Conservation (phyloP, 2,888 invertebrate genomes). For the Pterostichus niger region DNA sequence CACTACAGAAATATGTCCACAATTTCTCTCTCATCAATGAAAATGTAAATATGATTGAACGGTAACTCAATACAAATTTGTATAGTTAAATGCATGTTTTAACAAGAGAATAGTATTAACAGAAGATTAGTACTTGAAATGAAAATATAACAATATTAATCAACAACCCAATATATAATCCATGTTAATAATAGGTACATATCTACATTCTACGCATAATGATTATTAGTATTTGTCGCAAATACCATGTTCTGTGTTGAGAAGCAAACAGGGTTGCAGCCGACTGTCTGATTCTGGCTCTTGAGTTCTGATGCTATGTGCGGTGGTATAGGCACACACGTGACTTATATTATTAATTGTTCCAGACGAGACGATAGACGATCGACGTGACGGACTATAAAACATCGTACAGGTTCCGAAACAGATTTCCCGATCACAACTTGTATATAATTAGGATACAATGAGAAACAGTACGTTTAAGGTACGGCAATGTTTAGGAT, state of each 20-base stretch:
- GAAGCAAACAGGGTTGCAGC: constrained; percentile 54
- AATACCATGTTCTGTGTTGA: constrained; percentile 66
- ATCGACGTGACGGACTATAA: constrained; percentile 41
- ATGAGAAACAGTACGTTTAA: no score
- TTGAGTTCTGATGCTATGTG: constrained; percentile 58
- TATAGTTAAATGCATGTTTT: constrained; percentile 28
- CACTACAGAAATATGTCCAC: constrained; percentile 17
- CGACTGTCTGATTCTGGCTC: constrained; percentile 40
- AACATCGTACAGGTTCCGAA: constrained; percentile 38
- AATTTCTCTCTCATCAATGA: neutral
- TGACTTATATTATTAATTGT: constrained; percentile 65
- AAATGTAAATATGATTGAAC: neutral
- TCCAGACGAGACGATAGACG: constrained; percentile 62
- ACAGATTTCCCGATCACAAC: constrained; percentile 26
- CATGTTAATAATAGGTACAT: constrained; percentile 55
- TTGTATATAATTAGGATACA: neutral
- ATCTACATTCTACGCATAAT: constrained; percentile 58
- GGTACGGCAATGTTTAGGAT: no score
- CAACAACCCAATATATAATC: constrained; percentile 62
- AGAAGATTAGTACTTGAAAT: constrained; percentile 12
- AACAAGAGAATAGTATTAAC: constrained; percentile 14
- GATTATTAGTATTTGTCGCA: constrained; percentile 64
- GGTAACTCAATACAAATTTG: constrained; percentile 24
- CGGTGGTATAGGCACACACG: constrained; percentile 67
- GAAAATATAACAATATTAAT: constrained; percentile 56